Evolutionary conservation across 1,140 invertebrate genomes (phyloP), one percentile per base, ranked within the genome.

Genomic region (Conus ventricosus): DNA sequence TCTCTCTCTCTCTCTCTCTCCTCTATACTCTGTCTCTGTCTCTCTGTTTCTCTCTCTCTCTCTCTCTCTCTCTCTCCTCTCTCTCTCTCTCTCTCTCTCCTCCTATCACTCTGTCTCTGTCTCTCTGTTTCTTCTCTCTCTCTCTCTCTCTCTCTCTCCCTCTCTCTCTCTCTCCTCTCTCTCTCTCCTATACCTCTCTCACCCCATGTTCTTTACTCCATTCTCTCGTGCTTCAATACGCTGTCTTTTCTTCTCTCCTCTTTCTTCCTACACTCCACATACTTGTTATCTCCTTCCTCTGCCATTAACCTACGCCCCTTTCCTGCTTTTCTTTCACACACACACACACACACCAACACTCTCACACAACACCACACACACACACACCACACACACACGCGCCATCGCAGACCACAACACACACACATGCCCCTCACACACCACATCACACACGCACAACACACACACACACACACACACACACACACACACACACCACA

Each of bases 121-220:
- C 60, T 54, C 10, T 27, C 23, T 27, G n/a, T 11, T 60, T 71
- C 57, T 57, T 85, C 5, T 27, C 54, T 57, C 51, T 83, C 4
- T 20, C 4, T 23, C 20, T 5, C 39, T 7, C 85, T 71, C 63
- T 76, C 85, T 13, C 63, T 75, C 25, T 78, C 85, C 78, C 27
- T 87, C 85, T 87, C 85, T 87, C 39, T 87, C 67, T 54, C 25
- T 78, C 71, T 75, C 71, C 71, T 75, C 71, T 75, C 71, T 75
- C 71, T 75, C 71, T 75, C 71, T 75, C 71, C 71, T 75, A 8
- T 75, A 3, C 7, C 71, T 75, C 71, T 75, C 71, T 75, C 71
- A 8, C 71, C n/a, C 71, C 8, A 13, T 25, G 13, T 23, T 23
- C 71, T 75, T n/a, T 23, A 13, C 71, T 23, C n/a, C 20, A 20